Conservation (phyloP, 2,888 invertebrate genomes). For the Orthosia gothica region DNA sequence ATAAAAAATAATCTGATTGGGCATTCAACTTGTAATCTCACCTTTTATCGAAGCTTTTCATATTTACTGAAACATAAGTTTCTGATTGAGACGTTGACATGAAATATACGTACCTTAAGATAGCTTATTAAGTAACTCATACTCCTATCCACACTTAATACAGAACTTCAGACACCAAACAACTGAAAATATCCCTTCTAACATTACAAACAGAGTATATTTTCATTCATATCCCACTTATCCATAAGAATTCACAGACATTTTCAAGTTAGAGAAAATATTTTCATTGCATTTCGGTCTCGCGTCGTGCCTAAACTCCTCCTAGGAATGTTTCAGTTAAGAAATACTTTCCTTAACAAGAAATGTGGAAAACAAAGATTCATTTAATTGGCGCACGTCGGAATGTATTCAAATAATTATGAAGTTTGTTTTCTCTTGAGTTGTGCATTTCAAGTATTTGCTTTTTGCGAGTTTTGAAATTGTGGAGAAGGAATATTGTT, state of each 20-base stretch:
- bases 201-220: conserved; percentile 50
- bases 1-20: too few species aligned
- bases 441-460: conserved; percentile 42
- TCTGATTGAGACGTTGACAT: conserved; percentile 11
- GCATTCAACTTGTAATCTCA: background rate
- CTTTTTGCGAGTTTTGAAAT: conserved; percentile 21
- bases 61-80: background rate
- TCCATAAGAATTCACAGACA: conserved; percentile 34
- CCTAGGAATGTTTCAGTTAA: conserved; percentile 62
- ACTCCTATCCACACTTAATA: conserved; percentile 25
- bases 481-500: conserved; percentile 13
- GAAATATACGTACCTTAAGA: conserved; percentile 3
- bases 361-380: conserved; percentile 61
- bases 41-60: background rate
- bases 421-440: conserved; percentile 46
- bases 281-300: conserved; percentile 64
- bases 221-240: conserved; percentile 45
- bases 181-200: conserved; percentile 45
- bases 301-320: conserved; percentile 32
- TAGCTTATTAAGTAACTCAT: conserved; percentile 8
- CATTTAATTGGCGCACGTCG: conserved; percentile 60
- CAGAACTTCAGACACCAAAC: conserved; percentile 3
- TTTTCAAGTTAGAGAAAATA: conserved; percentile 57
- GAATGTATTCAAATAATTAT: conserved; percentile 48
- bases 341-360: conserved; percentile 61